Evolutionary conservation across 2,888 invertebrate species (phyloP), one percentile per base, ranked within the genome.

Genomic region (Cybosia mesomella): DNA sequence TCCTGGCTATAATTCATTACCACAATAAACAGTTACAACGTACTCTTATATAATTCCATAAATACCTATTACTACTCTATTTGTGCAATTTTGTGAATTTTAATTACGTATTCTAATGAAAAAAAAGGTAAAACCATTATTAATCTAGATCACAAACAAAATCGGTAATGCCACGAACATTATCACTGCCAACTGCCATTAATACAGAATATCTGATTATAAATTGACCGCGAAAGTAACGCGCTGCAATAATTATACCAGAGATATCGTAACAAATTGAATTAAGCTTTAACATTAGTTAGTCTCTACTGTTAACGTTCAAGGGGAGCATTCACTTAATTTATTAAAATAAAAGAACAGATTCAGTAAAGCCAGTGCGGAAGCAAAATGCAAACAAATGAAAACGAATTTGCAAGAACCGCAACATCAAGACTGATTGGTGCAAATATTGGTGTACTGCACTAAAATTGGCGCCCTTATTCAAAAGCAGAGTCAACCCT

Each of bases 401-500:
- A n/a, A 49, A n/a, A 9, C 8, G 49, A 49, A n/a, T 49, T 1
- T 49, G 49, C 49, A n/a, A 49, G n/a, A n/a, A 49, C n/a, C n/a
- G 7, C 49, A 49, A 49, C 2, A n/a, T 43, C 43, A 18, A 43
- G 43, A 43, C 49, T 18, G 0, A 43, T 1, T 7, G 43, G 43
- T 43, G 18, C 18, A 7, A 43, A 43, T 43, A 43, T 8, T 2
- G n/a, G 18, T n/a, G 8, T 49, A 49, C 49, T 2, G 9, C n/a
- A 49, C 5, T 9, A 49, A 43, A 18, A 49, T 49, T 49, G n/a
- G n/a, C 0, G 7, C 18, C 7, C 5, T 43, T 43, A 7, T 7
- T 18, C 18, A 43, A 7, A 43, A 43, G 18, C 3, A 70, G 64
- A 22, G 60, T 36, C 79, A 84, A 34, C 83, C 81, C 82, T 84